Base-by-base conservation (phyloP, 2,113 vertebrate species). In the Phylloscopus whistleri region DNA sequence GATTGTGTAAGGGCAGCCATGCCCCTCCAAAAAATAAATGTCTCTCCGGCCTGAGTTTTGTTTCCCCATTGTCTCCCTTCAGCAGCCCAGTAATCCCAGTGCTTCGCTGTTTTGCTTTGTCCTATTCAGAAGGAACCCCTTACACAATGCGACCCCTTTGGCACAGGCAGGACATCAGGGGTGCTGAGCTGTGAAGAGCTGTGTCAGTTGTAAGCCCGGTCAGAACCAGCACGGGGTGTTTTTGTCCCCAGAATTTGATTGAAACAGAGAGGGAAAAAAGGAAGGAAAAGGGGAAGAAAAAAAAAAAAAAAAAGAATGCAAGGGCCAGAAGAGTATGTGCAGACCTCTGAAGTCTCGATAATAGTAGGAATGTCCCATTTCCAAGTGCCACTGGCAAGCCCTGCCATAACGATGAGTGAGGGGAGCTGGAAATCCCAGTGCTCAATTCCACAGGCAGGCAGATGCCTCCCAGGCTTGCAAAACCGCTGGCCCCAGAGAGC, bases 91-190 rank as follows among this genome's bases (percentile, higher is more conserved):
- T 95, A 95, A 96, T 96, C 91, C 95, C 88, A 88, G 60, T 48
- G 89, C 87, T 96, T 72, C 1, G 10, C 79, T 93, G 94, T 90
- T 97, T 90, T 81, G 79, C 94, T 95, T 90, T 93, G 91, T 84
- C 59, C 95, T 96, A 96, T 97, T 97, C 96, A 97, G 88, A 89
- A 90, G 77, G 90, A 92, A 94, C 88, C 69, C 92, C 66, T 94
- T 59, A 82, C 63, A 97, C 97, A 97, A 96, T 94, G 91, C 58
- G 85, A 84, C 69, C 91, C 91, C 85, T 92, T 90, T 95, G 96
- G 93, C 88, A 84, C 80, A 77, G 93, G 89, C 64, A 87, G 55
- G 87, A 89, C 75, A 48, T 78, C 73, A 22, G 90, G 89, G 73
- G 48, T 93, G 95, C 37, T 96, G 95, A 95, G 94, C 94, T 94